A percentile compares a stretch with the other conserved stretches of the same genome.
Evolutionary conservation across 2,888 invertebrate genomes (phyloP).

Genomic region (Dryadula phaetusa): DNA sequence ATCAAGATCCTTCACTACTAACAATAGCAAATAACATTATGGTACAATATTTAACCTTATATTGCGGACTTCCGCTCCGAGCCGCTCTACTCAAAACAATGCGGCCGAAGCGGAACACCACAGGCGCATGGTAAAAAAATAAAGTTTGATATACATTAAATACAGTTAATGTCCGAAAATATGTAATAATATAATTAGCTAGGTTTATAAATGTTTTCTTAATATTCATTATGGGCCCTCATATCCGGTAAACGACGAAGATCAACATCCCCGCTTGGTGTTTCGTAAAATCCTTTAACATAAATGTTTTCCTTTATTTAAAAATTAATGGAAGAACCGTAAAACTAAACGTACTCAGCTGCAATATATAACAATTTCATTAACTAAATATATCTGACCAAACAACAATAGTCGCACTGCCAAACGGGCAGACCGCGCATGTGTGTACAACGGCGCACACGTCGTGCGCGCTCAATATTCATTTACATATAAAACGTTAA

Average conservation of each 20-base stretch:
- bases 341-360: slow-evolving; percentile 67
- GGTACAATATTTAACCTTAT: slow-evolving; percentile 42
- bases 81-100: slow-evolving; percentile 29
- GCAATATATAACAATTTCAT: slow-evolving; percentile 48
- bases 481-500: slow-evolving; percentile 26
- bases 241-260: slow-evolving; percentile 57
- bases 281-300: slow-evolving; percentile 50
- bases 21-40: slow-evolving; percentile 51
- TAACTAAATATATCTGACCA: slow-evolving; percentile 43
- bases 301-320: slow-evolving; percentile 53
- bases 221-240: slow-evolving; percentile 60
- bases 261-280: slow-evolving; percentile 41
- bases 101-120: slow-evolving; percentile 52
- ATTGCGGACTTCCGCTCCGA: slow-evolving; percentile 30
- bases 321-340: slow-evolving; percentile 74
- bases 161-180: slow-evolving; percentile 61
- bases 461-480: slow-evolving; percentile 1
- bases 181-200: slow-evolving; percentile 55
- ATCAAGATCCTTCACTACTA: slow-evolving; percentile 46
- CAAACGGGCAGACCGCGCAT: slow-evolving; percentile 64
- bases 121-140: slow-evolving; percentile 53
- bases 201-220: slow-evolving; percentile 52
- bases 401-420: slow-evolving; percentile 54
- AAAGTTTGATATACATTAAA: slow-evolving; percentile 52
- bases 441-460: slow-evolving; percentile 43